These are phyloP conservation scores for Rallus limicola DNA, from an alignment of 2,113 vertebrate genomes.

Conservation along the genomic window DNA sequence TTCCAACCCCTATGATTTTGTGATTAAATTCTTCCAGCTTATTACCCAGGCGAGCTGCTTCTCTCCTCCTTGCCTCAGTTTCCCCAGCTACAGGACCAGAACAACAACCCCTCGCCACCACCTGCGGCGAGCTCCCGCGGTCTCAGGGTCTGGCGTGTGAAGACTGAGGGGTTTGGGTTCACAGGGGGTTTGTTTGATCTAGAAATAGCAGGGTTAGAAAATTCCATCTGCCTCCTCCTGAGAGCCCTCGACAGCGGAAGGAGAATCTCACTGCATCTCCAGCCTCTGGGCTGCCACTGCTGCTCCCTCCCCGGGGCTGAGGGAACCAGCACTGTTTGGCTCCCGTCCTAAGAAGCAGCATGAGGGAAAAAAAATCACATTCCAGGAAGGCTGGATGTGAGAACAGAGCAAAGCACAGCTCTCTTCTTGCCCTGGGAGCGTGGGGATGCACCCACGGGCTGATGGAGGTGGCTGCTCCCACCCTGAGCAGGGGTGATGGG, in stretches of 20 bases:
- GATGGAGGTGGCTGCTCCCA: neutral
- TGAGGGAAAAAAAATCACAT: neutral
- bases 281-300: rapidly evolving
- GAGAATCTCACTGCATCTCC: neutral
- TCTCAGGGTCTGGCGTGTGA: neutral
- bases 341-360: neutral
- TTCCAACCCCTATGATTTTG: no score
- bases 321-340: neutral
- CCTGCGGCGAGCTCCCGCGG: neutral
- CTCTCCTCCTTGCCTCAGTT: conserved; percentile 33
- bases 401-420: neutral
- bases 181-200: conserved; percentile 60
- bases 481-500: neutral
- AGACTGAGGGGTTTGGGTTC: conserved; percentile 25
- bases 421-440: neutral
- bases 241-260: conserved; percentile 2
- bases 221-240: conserved; percentile 56
- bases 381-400: neutral
- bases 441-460: neutral
- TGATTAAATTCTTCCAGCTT: no score
- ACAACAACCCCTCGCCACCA: neutral
- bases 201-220: conserved; percentile 68
- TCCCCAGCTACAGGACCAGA: conserved; percentile 1
- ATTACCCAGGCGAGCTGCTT: neutral
- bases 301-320: neutral